A percentile compares a stretch with the other conserved stretches of the same genome.
These are phyloP conservation scores for Heliconius sara DNA, from an alignment of 2,888 invertebrate genomes.

Conservation along the genomic window DNA sequence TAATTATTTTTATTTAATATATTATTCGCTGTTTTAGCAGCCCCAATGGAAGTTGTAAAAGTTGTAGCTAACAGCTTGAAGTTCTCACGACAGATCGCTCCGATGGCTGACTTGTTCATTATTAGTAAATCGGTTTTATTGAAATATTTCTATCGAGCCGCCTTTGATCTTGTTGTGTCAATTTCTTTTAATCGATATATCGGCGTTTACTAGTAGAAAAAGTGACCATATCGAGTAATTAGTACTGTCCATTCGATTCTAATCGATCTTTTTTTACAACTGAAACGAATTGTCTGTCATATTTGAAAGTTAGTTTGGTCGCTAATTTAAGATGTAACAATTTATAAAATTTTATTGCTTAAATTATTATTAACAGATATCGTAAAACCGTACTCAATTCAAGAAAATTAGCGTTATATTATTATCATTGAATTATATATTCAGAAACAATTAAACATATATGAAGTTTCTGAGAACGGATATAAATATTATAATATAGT, in stretches of 20 bases:
- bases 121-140: conserved; percentile 82
- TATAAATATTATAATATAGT: neutral
- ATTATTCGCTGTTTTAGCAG: conserved; percentile 55
- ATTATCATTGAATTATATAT: neutral
- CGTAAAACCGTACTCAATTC: too few relatives aligned
- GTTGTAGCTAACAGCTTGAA: conserved; percentile 70
- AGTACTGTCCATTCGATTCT: conserved; percentile 51
- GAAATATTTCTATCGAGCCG: conserved; percentile 65
- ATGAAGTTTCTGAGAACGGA: neutral
- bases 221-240: conserved; percentile 65
- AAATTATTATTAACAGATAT: neutral
- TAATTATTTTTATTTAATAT: conserved; percentile 32
- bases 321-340: conserved; percentile 44
- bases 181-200: conserved; percentile 64
- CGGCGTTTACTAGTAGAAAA: conserved; percentile 58
- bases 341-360: conserved; percentile 30
- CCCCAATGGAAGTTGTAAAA: conserved; percentile 71
- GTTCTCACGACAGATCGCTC: conserved; percentile 81
- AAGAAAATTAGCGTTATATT: neutral
- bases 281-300: conserved; percentile 52
- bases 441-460: neutral
- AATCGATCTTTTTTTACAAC: conserved; percentile 49
- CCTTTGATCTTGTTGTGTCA: conserved; percentile 76
- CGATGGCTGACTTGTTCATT: conserved; percentile 76
- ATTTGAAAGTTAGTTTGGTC: conserved; percentile 42